A percentile compares a stretch with the other conserved stretches of the same genome.
Conservation (phyloP, 2,113 vertebrate genomes). For the Scytalopus superciliaris region DNA sequence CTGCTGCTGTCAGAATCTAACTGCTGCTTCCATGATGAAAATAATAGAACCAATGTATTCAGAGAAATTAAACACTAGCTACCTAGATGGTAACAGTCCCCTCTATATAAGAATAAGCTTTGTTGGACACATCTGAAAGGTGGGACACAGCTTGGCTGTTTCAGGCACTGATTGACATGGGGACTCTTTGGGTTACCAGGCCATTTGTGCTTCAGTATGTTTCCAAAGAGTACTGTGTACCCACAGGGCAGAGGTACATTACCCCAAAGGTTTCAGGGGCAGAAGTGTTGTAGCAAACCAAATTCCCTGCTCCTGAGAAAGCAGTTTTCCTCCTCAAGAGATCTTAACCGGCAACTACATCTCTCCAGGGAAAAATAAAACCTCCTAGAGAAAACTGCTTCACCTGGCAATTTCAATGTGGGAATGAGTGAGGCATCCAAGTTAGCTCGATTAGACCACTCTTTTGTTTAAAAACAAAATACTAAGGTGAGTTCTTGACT, state of each 20-base stretch:
- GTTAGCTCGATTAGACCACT: not conserved
- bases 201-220: not conserved
- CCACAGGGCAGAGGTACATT: not conserved
- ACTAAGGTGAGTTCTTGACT: not conserved
- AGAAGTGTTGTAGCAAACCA: not conserved
- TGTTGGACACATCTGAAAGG: not conserved
- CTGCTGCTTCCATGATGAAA: not conserved
- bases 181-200: not conserved
- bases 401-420: not conserved
- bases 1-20: not conserved
- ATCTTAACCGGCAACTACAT: not conserved
- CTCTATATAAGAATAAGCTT: not conserved
- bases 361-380: not conserved
- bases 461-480: not conserved
- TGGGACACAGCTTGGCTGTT: not conserved
- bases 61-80: not conserved
- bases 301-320: not conserved
- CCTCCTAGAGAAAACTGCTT: not conserved
- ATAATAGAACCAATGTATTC: not conserved
- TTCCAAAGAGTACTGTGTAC: not conserved
- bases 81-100: not conserved
- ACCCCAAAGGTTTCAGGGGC: not conserved
- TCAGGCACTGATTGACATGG: not conserved
- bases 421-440: not conserved
- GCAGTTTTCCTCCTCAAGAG: not conserved